phyloP scores from a whole-genome alignment of 2,797 vertebrate species.

The Catamblyrhynchus diadema region DNA sequence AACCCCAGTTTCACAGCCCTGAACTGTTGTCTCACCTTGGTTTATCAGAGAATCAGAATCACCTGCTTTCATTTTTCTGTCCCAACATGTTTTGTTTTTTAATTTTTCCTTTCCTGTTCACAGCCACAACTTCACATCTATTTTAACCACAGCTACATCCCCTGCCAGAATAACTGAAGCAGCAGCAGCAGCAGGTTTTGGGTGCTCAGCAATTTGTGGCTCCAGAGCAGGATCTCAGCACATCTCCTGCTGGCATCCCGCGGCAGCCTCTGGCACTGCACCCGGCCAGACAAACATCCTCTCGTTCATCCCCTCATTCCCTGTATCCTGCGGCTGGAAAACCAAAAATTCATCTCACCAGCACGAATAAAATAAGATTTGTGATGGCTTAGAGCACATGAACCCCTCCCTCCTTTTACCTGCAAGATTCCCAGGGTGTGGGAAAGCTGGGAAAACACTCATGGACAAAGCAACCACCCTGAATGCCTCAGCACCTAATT shows the following conservation, averaged over 20 bases:
- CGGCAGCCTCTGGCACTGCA: neutral
- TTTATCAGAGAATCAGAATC: neutral
- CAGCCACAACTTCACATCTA: neutral
- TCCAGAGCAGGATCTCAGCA: neutral
- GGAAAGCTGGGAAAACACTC: neutral
- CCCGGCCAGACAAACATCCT: neutral
- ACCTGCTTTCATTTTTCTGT: neutral
- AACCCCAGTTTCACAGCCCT: neutral
- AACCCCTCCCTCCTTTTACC: neutral
- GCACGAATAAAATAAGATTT: fast-evolving
- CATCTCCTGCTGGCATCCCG: slow-evolving; percentile 10
- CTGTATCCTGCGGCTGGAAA: fast-evolving
- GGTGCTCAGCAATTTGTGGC: slow-evolving; percentile 7
- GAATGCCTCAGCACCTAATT: neutral
- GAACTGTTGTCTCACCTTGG: neutral
- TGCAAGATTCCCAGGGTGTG: neutral
- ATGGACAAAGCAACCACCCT: fast-evolving
- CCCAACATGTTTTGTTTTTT: neutral
- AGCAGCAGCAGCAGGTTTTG: neutral
- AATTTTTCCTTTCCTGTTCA: neutral
- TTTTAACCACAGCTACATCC: neutral
- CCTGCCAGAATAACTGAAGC: neutral
- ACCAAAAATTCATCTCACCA: neutral
- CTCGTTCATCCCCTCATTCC: neutral
- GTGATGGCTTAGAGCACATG: neutral